A percentile compares a stretch with the other conserved stretches of the same genome.
phyloP scores from a whole-genome alignment of 2,888 invertebrate species.

The Coremacera marginata region DNA sequence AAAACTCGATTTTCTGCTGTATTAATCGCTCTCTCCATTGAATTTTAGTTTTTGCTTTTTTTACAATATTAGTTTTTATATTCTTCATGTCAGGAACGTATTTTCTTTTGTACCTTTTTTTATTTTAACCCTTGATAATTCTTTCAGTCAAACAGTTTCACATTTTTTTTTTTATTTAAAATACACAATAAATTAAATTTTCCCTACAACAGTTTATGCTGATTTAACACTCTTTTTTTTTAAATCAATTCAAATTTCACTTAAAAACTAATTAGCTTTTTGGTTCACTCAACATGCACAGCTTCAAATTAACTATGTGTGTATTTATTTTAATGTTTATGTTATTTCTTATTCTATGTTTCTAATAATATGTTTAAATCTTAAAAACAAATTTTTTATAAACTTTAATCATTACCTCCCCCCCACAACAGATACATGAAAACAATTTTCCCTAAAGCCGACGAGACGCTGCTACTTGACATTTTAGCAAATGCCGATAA shows the following conservation, averaged over 20 bases:
- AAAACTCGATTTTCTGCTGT: not conserved
- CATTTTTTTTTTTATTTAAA: not conserved
- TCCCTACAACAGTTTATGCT: not conserved
- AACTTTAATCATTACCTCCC: not conserved
- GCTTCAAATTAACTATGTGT: not conserved
- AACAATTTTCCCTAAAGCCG: slow-evolving; percentile 90
- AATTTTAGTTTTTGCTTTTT: not conserved
- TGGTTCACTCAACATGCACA: not conserved
- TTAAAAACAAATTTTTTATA: not conserved
- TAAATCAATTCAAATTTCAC: slow-evolving; percentile 1
- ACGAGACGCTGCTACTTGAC: slow-evolving; percentile 88
- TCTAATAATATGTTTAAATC: not conserved
- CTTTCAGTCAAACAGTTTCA: not conserved
- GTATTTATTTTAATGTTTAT: not conserved
- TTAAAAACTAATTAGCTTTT: not conserved
- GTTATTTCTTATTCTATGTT: not conserved
- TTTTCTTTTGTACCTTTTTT: not conserved
- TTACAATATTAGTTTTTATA: not conserved
- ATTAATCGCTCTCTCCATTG: not conserved
- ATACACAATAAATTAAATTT: not conserved
- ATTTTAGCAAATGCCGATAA: slow-evolving; percentile 88
- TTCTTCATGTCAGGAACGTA: not conserved
- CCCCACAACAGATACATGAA: slow-evolving; percentile 81
- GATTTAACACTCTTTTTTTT: not conserved
- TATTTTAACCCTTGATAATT: not conserved